Base-by-base conservation (phyloP, 2,797 vertebrate genomes). In the Lepilemur ruficaudatus region DNA sequence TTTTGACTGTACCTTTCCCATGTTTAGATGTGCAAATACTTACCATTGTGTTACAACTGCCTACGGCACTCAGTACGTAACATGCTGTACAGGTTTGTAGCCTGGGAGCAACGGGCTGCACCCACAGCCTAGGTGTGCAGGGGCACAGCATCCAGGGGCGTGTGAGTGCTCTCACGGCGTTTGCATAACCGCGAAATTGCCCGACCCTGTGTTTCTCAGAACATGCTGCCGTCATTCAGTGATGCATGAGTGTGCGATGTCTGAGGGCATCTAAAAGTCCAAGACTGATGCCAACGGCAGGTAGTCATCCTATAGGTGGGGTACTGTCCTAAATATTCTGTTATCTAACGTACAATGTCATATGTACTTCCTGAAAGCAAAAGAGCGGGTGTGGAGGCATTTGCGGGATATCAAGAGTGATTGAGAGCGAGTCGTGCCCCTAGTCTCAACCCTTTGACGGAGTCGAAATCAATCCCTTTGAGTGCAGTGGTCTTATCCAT, bases 341-440 rank as follows among this genome's bases (percentile, higher is more conserved):
- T 4, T 55, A 10, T 0, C 43, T 13, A 50, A 3, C 6, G 8
- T 4, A 5, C 43, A 82, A 7, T 3, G 23, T 13, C 4, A 30
- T 4, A 7, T 7, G 1, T 23, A 15, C 35, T 63, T 87, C 59
- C 38, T 17, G 28, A 78, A 46, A 61, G 35, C 30, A 15, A 90
- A 10, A 57, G 2, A 2, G 1, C 5, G n/a, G 6, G 28, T 13
- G 6, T 55, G 6, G 41, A 72, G 41, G 7, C n/a, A 11, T 41
- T n/a, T n/a, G n/a, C 28, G 67, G 73, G 55, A 18, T 2, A 2
- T 55, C 7, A 5, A 15, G 25, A n/a, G 4, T 48, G 63, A 76
- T 0, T 1, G 79, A 20, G 4, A 1, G 1, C 4, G 18, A 65
- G 22, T 46, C 17, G 0, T 1, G 12, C 22, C 38, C 83, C 84